phyloP scores from a whole-genome alignment of 2,888 invertebrate species.

The Diaprepes abbreviatus region DNA sequence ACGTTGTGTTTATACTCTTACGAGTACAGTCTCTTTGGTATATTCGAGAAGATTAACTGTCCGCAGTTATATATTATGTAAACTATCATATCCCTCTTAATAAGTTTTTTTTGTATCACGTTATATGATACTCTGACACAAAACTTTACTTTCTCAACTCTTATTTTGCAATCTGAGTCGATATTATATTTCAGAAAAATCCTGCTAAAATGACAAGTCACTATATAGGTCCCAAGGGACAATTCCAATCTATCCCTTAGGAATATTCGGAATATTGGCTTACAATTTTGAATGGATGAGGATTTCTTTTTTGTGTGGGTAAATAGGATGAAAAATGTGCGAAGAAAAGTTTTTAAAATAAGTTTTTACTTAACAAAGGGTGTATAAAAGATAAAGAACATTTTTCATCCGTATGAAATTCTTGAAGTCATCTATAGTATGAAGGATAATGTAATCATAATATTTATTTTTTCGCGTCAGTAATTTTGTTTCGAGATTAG shows the following conservation, averaged over 20 bases:
- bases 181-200: slow-evolving; percentile 33
- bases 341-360: slow-evolving; percentile 23
- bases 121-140: not conserved
- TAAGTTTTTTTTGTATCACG: not conserved
- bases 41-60: too few species aligned
- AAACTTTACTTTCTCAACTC: slow-evolving; percentile 3
- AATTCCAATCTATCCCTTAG: slow-evolving; percentile 17
- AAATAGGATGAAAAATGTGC: slow-evolving; percentile 21
- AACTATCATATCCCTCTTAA: too few species aligned
- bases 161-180: not conserved
- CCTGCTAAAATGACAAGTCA: slow-evolving; percentile 30
- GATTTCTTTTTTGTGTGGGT: slow-evolving; percentile 29
- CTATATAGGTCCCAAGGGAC: slow-evolving; percentile 28
- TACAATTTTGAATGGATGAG: slow-evolving; percentile 36
- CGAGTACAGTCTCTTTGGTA: too few species aligned
- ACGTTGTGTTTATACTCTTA: too few species aligned
- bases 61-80: too few species aligned
- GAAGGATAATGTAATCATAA: too few species aligned
- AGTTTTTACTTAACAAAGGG: slow-evolving; percentile 15
- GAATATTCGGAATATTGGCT: slow-evolving; percentile 32
- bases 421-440: too few species aligned
- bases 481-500: too few species aligned
- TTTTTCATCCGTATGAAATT: not conserved
- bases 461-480: too few species aligned
- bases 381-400: not conserved